A percentile compares a stretch with the other conserved stretches of the same genome.
Evolutionary conservation across 2,797 vertebrate species (phyloP).

Genomic region (Parauchenoglanis punctatus): DNA sequence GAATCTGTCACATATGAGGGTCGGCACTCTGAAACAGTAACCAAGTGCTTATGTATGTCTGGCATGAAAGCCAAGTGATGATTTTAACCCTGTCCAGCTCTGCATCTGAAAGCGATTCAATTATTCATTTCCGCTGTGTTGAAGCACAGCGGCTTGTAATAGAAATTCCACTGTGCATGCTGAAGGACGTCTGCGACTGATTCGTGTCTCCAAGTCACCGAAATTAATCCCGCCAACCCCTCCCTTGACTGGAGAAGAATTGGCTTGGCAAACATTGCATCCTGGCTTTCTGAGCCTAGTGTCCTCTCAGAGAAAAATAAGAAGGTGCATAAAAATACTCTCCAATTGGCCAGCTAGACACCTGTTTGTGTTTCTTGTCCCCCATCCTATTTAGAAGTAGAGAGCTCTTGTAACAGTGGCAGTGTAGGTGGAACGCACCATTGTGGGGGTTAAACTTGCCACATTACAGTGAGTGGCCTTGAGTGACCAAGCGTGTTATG

Average conservation of each 20-base stretch:
- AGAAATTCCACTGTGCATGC: constrained; percentile 30
- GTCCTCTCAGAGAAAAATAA: background rate
- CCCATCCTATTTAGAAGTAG: background rate
- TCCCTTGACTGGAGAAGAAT: constrained; percentile 14
- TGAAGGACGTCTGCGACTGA: constrained; percentile 44
- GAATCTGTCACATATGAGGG: constrained; percentile 51
- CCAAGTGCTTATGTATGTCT: background rate
- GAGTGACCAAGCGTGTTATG: constrained; percentile 47
- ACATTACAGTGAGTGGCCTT: constrained; percentile 40
- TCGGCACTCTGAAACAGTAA: constrained; percentile 19
- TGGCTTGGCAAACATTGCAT: constrained; percentile 22
- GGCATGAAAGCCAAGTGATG: constrained; percentile 5
- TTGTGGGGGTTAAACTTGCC: constrained; percentile 46
- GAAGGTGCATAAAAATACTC: background rate
- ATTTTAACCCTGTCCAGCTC: constrained; percentile 44
- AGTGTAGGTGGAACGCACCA: constrained; percentile 32
- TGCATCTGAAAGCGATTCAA: constrained; percentile 41
- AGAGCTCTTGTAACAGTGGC: constrained; percentile 29
- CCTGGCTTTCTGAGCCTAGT: background rate
- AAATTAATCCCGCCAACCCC: constrained; percentile 15
- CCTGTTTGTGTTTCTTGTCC: constrained; percentile 14
- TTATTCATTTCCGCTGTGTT: constrained; percentile 50
- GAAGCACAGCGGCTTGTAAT: constrained; percentile 27
- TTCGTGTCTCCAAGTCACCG: background rate
- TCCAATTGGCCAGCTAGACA: constrained; percentile 14